Conservation (phyloP, 2,888 invertebrate genomes). For the Nycteola revayana region DNA sequence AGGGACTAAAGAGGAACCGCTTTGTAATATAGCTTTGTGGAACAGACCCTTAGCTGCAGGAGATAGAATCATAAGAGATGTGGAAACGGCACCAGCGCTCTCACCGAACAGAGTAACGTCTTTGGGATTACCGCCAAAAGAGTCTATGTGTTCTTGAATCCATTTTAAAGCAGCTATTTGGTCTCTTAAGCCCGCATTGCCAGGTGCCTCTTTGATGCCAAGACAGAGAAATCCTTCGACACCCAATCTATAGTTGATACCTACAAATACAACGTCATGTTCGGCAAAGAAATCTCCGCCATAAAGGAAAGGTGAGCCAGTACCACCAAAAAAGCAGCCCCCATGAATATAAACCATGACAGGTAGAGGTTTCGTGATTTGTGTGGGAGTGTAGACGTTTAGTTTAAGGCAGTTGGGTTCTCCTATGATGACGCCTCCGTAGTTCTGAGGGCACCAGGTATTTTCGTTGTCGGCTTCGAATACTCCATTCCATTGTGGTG, state of each 20-base stretch:
- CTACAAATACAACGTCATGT: slow-evolving; percentile 81
- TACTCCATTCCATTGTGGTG: slow-evolving; percentile 63
- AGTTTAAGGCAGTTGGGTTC: slow-evolving; percentile 65
- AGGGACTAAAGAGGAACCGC: slow-evolving; percentile 63
- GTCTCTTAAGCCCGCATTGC: slow-evolving; percentile 84
- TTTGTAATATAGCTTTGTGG: slow-evolving; percentile 67
- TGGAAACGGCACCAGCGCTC: slow-evolving; percentile 71
- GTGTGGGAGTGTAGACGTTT: slow-evolving; percentile 59
- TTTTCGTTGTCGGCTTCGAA: slow-evolving; percentile 66
- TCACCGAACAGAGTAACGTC: slow-evolving; percentile 71
- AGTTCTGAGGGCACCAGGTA: slow-evolving; percentile 62
- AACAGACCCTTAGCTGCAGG: slow-evolving; percentile 62
- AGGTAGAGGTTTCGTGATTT: slow-evolving; percentile 50
- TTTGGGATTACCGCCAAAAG: slow-evolving; percentile 67
- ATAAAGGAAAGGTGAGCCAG: slow-evolving; percentile 80
- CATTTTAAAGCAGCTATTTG: slow-evolving; percentile 69
- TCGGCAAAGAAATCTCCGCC: slow-evolving; percentile 83
- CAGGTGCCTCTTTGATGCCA: slow-evolving; percentile 83
- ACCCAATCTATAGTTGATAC: slow-evolving; percentile 82
- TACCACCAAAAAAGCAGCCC: slow-evolving; percentile 83
- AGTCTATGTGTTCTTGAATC: slow-evolving; percentile 62
- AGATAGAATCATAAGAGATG: slow-evolving; percentile 61
- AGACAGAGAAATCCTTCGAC: slow-evolving; percentile 84
- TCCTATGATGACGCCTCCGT: slow-evolving; percentile 50
- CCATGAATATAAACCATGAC: slow-evolving; percentile 86